phyloP scores from a whole-genome alignment of 1,140 invertebrate species.

The Whitmania pigra region DNA sequence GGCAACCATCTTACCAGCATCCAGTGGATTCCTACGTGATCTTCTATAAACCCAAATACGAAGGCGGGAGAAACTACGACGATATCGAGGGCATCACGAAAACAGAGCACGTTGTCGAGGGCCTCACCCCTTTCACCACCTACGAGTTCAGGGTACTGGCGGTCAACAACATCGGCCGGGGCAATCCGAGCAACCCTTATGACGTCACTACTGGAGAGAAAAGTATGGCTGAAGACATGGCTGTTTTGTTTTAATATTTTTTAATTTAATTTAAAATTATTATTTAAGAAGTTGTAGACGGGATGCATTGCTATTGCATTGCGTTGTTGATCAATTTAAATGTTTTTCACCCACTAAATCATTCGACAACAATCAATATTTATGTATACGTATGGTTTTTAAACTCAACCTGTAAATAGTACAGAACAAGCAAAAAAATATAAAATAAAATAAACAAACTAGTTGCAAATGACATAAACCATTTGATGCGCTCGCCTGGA shows the following conservation, averaged over 20 bases:
- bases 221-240: constrained; percentile 56
- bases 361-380: too few species aligned
- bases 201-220: constrained; percentile 87
- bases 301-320: too few species aligned
- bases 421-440: too few species aligned
- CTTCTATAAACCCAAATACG: constrained; percentile 80
- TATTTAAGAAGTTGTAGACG: too few species aligned
- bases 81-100: constrained; percentile 83
- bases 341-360: too few species aligned
- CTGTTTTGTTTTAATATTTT: too few species aligned
- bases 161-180: constrained; percentile 80
- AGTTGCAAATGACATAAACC: too few species aligned
- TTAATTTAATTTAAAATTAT: constrained; percentile 1
- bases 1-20: constrained; percentile 66
- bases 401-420: too few species aligned
- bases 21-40: constrained; percentile 88
- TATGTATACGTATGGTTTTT: too few species aligned
- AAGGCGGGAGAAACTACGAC: constrained; percentile 40
- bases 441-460: too few species aligned
- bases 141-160: constrained; percentile 93
- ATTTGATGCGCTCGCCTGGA: too few species aligned
- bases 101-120: constrained; percentile 75
- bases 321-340: too few species aligned
- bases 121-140: constrained; percentile 75
- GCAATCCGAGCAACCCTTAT: constrained; percentile 66